Evolutionary conservation across 2,113 vertebrate genomes (phyloP).

Genomic region (Phaethon lepturus): DNA sequence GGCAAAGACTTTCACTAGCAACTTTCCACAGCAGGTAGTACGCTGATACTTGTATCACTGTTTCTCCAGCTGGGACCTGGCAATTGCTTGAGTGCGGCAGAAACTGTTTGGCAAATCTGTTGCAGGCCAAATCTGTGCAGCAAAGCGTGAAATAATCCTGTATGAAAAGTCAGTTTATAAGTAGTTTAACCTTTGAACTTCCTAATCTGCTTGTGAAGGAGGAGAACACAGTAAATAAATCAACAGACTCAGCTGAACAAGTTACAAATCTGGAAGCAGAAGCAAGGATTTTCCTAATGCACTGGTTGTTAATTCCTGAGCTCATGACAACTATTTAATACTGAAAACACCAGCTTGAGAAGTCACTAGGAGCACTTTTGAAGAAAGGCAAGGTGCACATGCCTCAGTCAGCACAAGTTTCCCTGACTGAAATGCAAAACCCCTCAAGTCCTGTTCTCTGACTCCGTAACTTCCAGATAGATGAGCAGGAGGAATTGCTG

Average conservation of each 20-base stretch:
- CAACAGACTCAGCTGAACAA: not conserved
- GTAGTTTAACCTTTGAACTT: constrained; percentile 45
- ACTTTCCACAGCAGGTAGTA: not conserved
- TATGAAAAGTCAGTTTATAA: constrained; percentile 34
- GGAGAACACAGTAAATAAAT: not conserved
- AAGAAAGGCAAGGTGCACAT: not conserved
- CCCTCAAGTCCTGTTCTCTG: not conserved
- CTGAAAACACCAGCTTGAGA: not conserved
- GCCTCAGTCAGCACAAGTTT: not conserved
- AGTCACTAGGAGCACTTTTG: not conserved
- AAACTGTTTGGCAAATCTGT: not conserved
- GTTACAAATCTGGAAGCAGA: not conserved
- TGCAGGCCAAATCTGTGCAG: not conserved
- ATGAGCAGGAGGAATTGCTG: not conserved
- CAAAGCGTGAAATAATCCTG: not conserved
- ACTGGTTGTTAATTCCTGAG: not conserved
- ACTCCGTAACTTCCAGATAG: not conserved
- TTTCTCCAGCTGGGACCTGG: not conserved
- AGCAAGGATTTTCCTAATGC: not conserved
- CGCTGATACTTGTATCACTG: fast-evolving
- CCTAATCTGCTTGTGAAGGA: not conserved
- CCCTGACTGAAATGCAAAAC: not conserved
- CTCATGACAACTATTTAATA: not conserved
- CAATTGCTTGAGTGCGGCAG: not conserved
- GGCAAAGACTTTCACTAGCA: not conserved